Base-by-base conservation (phyloP, 1,140 invertebrate species). In the Brachionus rotundiformis region DNA sequence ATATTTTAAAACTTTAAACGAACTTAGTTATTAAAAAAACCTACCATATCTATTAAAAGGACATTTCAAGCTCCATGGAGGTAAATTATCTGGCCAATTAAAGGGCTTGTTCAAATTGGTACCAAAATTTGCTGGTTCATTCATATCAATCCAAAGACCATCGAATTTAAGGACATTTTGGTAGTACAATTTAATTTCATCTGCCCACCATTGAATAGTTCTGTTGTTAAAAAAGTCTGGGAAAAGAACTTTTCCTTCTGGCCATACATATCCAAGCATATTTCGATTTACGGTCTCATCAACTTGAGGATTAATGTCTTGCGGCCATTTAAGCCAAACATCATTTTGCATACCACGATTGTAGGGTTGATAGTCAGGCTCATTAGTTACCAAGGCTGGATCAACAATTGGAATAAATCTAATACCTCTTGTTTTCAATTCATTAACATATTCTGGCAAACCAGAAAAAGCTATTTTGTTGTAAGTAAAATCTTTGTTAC, bases 151-250 rank as follows among this genome's bases (percentile, higher is more conserved):
- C 87, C 87, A 88, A 49, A 87, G 83, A n/a, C 94, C 94, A 86
- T 95, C 94, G 86, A 92, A 93, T 73, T 89, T 88, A 63, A 88
- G 82, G 1, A 13, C 31, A 29, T 91, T 86, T 82, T 94, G 91
- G 84, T 59, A 79, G 47, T 94, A 91, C 7, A 88, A 84, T 25
- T 88, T 87, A 84, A 94, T 88, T 90, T 94, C 92, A 80, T 90
- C 88, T 0, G 90, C 88, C 92, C 93, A 95, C 86, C 94, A 96
- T 2, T 90, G 86, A 0, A 90, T 88, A 0, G 91, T 90, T 63
- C 91, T 91, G 0, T 93, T 93, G 88, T 95, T 90, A 3, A 92
- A 93, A 85, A 95, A 95, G 88, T 96, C 94, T 0, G 93, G 93
- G 90, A 82, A 92, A 95, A 8, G 92, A 92, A 1, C 93, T 93